These are phyloP conservation scores for Troilus luridus DNA, from an alignment of 2,888 invertebrate genomes.

Conservation along the genomic window DNA sequence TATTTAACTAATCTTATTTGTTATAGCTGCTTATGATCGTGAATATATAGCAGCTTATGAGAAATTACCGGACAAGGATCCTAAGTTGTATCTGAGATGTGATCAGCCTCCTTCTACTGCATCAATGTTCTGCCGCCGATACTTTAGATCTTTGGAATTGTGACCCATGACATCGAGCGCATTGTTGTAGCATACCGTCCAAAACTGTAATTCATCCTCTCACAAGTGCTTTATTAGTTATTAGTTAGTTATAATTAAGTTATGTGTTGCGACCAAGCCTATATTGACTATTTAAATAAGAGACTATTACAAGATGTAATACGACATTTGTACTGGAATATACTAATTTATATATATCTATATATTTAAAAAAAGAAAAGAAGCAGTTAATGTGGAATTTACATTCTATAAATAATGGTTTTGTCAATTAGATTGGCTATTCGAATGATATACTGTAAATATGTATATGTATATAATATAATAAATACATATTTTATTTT, in stretches of 20 bases:
- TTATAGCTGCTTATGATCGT: slow-evolving; percentile 85
- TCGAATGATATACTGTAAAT: slow-evolving; percentile 26
- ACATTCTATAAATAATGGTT: slow-evolving; percentile 43
- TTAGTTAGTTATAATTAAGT: slow-evolving; percentile 51
- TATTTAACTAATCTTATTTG: slow-evolving; percentile 14
- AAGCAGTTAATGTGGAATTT: not conserved
- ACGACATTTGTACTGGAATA: slow-evolving; percentile 5
- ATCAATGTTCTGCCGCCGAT: slow-evolving; percentile 88
- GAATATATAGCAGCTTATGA: slow-evolving; percentile 89
- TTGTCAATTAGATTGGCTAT: slow-evolving; percentile 59
- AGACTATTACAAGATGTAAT: not conserved
- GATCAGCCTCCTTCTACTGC: slow-evolving; percentile 86
- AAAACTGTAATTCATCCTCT: slow-evolving; percentile 61
- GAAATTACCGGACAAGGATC: slow-evolving; percentile 79
- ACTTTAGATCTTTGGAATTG: slow-evolving; percentile 79
- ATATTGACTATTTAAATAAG: slow-evolving; percentile 26
- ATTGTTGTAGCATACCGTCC: slow-evolving; percentile 62
- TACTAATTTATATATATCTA: slow-evolving; percentile 44
- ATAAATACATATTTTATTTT: slow-evolving; percentile 53
- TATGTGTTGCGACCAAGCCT: slow-evolving; percentile 52
- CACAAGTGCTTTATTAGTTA: slow-evolving; percentile 64
- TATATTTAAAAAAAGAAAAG: not conserved
- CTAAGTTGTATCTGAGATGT: slow-evolving; percentile 79
- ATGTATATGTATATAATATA: slow-evolving; percentile 19
- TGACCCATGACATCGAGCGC: slow-evolving; percentile 64